A percentile compares a stretch with the other conserved stretches of the same genome.
phyloP scores from a whole-genome alignment of 1,140 invertebrate genomes.

The Microplitis demolitor region DNA sequence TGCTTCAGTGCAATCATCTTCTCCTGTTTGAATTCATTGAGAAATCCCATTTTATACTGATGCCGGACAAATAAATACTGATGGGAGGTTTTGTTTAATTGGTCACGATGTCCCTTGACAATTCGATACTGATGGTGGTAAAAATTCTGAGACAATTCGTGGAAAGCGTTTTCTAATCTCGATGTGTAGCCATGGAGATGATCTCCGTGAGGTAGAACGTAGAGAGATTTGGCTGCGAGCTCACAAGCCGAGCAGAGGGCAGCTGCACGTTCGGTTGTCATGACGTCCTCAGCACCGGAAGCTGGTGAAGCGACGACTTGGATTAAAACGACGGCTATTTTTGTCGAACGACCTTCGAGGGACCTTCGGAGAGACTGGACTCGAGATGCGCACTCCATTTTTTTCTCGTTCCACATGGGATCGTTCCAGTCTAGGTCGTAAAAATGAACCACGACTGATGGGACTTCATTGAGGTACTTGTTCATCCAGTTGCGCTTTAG shows the following conservation, averaged over 20 bases:
- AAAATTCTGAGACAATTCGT: slow-evolving; percentile 90
- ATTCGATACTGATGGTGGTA: slow-evolving; percentile 88
- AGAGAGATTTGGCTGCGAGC: slow-evolving; percentile 88
- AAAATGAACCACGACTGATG: slow-evolving; percentile 92
- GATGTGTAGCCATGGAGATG: slow-evolving; percentile 81
- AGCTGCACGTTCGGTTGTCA: slow-evolving; percentile 86
- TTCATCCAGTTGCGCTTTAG: slow-evolving; percentile 94
- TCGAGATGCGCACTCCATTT: slow-evolving; percentile 87
- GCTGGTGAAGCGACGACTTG: slow-evolving; percentile 78
- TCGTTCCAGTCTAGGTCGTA: slow-evolving; percentile 98
- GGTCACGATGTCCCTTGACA: slow-evolving; percentile 87
- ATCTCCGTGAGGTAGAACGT: slow-evolving; percentile 86
- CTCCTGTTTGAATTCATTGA: slow-evolving; percentile 93
- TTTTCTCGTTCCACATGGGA: slow-evolving; percentile 89
- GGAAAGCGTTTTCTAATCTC: slow-evolving; percentile 90
- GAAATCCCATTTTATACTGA: slow-evolving; percentile 97
- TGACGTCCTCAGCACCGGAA: slow-evolving; percentile 81
- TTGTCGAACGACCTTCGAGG: slow-evolving; percentile 81
- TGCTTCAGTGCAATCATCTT: slow-evolving; percentile 88
- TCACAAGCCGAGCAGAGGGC: slow-evolving; percentile 89
- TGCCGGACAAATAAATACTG: slow-evolving; percentile 92
- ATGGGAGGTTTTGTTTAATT: slow-evolving; percentile 90
- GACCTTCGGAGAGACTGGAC: slow-evolving; percentile 82
- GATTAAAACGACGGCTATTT: slow-evolving; percentile 86
- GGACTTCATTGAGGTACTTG: slow-evolving; percentile 90